Evolutionary conservation across 2,797 vertebrate species (phyloP), one percentile per base, ranked within the genome.

Genomic region (Taenioides sp.): DNA sequence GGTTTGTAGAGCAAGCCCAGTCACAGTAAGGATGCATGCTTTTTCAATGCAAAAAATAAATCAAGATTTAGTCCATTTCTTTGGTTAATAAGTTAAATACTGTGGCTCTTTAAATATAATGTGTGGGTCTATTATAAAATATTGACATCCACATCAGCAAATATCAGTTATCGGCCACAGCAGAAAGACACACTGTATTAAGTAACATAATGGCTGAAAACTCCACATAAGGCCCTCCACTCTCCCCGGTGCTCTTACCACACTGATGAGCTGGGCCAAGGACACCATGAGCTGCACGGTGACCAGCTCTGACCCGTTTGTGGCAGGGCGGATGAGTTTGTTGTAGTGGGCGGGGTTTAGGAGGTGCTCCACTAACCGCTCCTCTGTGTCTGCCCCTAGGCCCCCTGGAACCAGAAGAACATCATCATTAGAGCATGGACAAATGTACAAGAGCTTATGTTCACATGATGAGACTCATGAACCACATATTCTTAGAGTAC

Each of bases 281-380:
- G 97, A 99, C 67, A 99, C 96, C 96, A 97, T 99, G 67, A 99
- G 95, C 92, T 97, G 96, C 28, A 99, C 97, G 0, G 96, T 98
- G 61, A 98, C 97, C 91, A 97, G 83, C 87, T 98, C 95, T 0
- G 96, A 97, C 79, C 96, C 96, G 7, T 98, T 98, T 71, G 96
- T 96, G 0, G 97, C 97, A 0, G 97, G 97, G 2, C 97, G 96
- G 87, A 98, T 99, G 72, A 99, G 93, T 78, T 98, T 99, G 92
- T 98, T 99, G 88, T 99, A 98, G 69, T 96, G 96, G 0, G 95
- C 92, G 0, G 97, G 95, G 74, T 97, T 96, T 66, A 99, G 88
- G 67, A 99, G 96, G 73, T 97, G 95, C 58, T 97, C 96, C 63
- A 98, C 96, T 87, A 99, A 88, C 20, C 97, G 93, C 83, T 99